Evolutionary conservation across 2,888 invertebrate species (phyloP).

Genomic region (Drosophila kanekoi): DNA sequence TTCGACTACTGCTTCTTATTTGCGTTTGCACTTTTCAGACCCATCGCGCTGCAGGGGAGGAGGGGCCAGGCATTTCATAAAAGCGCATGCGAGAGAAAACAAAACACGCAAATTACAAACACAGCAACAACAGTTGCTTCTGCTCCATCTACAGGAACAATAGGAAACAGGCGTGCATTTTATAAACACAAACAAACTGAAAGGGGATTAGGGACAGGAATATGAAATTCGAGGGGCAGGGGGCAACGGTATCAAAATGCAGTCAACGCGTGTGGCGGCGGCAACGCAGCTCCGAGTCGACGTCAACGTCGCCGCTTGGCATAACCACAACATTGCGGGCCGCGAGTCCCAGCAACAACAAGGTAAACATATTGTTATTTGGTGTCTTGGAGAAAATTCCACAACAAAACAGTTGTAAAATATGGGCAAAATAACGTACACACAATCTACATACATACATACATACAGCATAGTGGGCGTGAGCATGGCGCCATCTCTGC

Average conservation of each 20-base stretch:
- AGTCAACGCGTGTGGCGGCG: constrained; percentile 61
- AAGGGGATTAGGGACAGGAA: constrained; percentile 11
- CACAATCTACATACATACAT: constrained; percentile 9
- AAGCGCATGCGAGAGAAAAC: constrained; percentile 71
- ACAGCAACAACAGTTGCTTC: constrained; percentile 48
- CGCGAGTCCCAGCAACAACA: constrained; percentile 33
- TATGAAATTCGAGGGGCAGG: constrained; percentile 17
- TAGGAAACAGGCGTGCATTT: constrained; percentile 59
- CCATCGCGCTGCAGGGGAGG: constrained; percentile 41
- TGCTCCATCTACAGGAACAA: constrained; percentile 61
- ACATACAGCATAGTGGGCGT: constrained; percentile 35
- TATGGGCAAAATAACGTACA: constrained; percentile 65
- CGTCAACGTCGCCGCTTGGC: constrained; percentile 28
- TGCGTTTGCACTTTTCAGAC: constrained; percentile 72
- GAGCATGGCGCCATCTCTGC: constrained; percentile 32
- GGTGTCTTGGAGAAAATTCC: constrained; percentile 72
- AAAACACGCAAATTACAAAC: constrained; percentile 70
- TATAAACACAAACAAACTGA: constrained; percentile 65
- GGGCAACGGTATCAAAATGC: constrained; percentile 40
- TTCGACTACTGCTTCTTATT: constrained; percentile 47
- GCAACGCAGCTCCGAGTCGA: constrained; percentile 7
- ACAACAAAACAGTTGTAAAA: constrained; percentile 78
- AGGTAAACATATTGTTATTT: constrained; percentile 50
- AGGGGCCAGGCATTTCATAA: constrained; percentile 54
- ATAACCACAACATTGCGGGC: constrained; percentile 64